A percentile compares a stretch with the other conserved stretches of the same genome.
phyloP scores from a whole-genome alignment of 2,888 invertebrate species.

The Achlya flavicornis region DNA sequence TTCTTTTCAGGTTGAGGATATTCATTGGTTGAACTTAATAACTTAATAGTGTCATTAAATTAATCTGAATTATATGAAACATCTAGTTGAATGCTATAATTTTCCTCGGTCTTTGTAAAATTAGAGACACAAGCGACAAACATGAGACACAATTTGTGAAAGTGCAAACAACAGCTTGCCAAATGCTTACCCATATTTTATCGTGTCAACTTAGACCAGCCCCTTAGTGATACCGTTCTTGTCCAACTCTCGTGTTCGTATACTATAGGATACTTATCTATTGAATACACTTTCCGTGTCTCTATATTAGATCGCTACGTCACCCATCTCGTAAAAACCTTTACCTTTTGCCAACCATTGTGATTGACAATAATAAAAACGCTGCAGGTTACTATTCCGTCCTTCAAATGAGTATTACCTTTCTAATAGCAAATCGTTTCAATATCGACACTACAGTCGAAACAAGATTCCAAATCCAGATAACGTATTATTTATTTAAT shows the following conservation, averaged over 20 bases:
- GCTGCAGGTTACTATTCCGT: slow-evolving; percentile 36
- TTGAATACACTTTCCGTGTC: slow-evolving; percentile 53
- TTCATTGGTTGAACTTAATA: too few species aligned
- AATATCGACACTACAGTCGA: slow-evolving; percentile 38
- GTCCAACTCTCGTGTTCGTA: slow-evolving; percentile 64
- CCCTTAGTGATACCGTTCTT: slow-evolving; percentile 69
- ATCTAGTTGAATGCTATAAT: neutral
- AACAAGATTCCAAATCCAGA: slow-evolving; percentile 47
- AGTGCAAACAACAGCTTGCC: neutral
- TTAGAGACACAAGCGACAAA: neutral
- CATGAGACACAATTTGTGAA: neutral
- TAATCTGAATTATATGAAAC: neutral
- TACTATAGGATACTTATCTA: slow-evolving; percentile 45
- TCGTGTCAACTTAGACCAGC: slow-evolving; percentile 42
- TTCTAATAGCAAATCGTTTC: slow-evolving; percentile 45
- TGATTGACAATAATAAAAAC: slow-evolving; percentile 34
- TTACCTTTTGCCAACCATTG: slow-evolving; percentile 39
- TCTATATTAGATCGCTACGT: slow-evolving; percentile 52
- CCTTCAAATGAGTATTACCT: slow-evolving; percentile 48
- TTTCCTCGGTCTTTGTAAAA: neutral
- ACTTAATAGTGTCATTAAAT: neutral
- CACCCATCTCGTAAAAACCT: slow-evolving; percentile 37
- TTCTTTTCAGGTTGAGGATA: too few species aligned
- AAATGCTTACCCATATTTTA: neutral
- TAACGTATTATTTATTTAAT: slow-evolving; percentile 56